Evolutionary conservation across 2,113 vertebrate genomes (phyloP), one percentile per base, ranked within the genome.

Genomic region (Chrysemys picta): DNA sequence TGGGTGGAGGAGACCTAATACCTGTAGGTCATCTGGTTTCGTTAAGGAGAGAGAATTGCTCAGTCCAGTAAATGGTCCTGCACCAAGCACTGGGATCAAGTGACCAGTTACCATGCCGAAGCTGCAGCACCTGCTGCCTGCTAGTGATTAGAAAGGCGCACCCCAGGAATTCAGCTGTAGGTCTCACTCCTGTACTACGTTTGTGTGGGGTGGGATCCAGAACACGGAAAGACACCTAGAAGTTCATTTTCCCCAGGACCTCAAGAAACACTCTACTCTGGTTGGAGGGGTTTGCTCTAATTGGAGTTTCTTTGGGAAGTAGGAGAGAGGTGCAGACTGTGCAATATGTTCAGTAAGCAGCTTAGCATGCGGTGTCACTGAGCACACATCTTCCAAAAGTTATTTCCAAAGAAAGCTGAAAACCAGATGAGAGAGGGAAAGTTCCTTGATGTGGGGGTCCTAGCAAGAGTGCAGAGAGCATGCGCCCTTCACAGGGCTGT

Each of bases 241-340:
- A n/a, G 17, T 9, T 21, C 2, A 2, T 19, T 69, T 19, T 22
- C 65, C 65, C 65, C 29, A 10, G 65, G 65, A 21, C 35, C 35
- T n/a, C 65, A 69, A 21, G 8, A 21, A 69, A 21, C 35, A 38
- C 65, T 65, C 62, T 35, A 13, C 13, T 62, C 31, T n/a, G 35
- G 14, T 19, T 14, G 14, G 62, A n/a, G 16, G 62, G 14, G 24
- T 80, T 19, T 89, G 31, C 59, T 14, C 27, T 62, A 62, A 11
- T 62, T 31, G 35, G 52, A 11, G 42, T 8, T 91, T 65, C 49
- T 76, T 83, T 10, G 92, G 76, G 94, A 89, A 93, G 72, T 57
- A 86, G 83, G 45, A 82, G 72, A 62, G 50, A 69, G 85, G 91
- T 93, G 96, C 96, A 95, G 94, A 97, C 95, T 95, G 96, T 91